Evolutionary conservation across 2,113 vertebrate genomes (phyloP).

Genomic region (Cyanoliseus patagonus): DNA sequence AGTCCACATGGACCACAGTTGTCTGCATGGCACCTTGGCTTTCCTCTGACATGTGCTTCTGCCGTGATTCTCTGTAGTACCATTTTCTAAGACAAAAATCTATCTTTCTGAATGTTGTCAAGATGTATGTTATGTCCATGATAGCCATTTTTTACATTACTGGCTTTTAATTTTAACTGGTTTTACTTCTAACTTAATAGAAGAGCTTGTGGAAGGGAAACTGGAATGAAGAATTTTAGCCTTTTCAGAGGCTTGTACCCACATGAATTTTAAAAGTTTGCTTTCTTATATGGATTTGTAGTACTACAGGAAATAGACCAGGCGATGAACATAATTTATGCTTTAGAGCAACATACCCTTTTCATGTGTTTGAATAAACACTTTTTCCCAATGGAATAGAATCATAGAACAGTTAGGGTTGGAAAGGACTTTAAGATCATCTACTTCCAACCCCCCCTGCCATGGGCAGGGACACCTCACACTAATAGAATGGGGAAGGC

Average conservation of each 20-base stretch:
- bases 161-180: background rate
- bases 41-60: background rate
- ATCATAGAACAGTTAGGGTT: too few relatives aligned
- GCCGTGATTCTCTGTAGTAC: background rate
- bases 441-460: too few relatives aligned
- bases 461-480: too few relatives aligned
- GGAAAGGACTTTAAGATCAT: too few relatives aligned
- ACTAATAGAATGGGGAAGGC: background rate
- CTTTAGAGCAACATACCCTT: background rate
- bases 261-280: background rate
- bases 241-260: background rate
- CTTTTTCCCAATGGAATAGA: background rate
- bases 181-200: background rate
- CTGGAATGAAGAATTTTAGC: background rate
- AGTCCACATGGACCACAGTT: rapidly evolving
- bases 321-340: background rate
- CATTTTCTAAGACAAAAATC: background rate
- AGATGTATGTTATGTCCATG: background rate
- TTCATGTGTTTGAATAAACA: background rate
- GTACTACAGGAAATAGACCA: background rate
- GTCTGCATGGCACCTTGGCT: background rate
- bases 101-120: background rate
- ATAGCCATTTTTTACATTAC: background rate
- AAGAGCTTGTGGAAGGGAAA: background rate
- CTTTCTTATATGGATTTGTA: background rate